Evolutionary conservation across 2,797 vertebrate species (phyloP).

Genomic region (Phylloscopus collybita): DNA sequence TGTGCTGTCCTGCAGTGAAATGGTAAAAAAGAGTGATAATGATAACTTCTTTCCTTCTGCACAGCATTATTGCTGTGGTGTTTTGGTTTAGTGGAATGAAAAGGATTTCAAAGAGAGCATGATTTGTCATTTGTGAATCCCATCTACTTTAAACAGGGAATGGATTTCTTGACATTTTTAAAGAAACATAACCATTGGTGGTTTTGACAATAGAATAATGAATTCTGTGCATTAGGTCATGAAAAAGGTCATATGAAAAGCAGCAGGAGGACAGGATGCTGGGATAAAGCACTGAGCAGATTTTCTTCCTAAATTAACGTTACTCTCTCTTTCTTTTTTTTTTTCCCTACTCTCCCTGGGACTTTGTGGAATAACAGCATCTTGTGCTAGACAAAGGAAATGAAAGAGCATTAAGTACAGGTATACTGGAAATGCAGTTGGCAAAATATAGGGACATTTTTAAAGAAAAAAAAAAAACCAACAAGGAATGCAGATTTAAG

Average conservation of each 20-base stretch:
- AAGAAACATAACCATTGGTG: background rate
- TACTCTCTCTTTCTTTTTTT: background rate
- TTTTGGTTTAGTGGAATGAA: background rate
- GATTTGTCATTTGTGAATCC: background rate
- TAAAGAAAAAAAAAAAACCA: background rate
- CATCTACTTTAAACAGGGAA: background rate
- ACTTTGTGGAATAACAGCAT: background rate
- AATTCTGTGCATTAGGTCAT: background rate
- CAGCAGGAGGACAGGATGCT: slow-evolving; percentile 50
- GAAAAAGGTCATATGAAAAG: slow-evolving; percentile 41
- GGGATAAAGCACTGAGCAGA: slow-evolving; percentile 45
- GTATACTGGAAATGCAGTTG: background rate
- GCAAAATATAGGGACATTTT: slow-evolving; percentile 7
- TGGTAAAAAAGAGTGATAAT: background rate
- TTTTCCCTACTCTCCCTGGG: background rate
- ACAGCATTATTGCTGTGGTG: background rate
- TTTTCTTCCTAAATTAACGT: slow-evolving; percentile 43
- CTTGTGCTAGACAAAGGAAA: slow-evolving; percentile 36
- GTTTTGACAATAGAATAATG: slow-evolving; percentile 1
- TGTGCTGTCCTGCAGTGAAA: background rate
- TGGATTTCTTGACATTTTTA: background rate
- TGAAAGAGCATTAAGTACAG: slow-evolving; percentile 19
- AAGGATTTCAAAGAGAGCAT: background rate
- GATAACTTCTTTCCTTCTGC: background rate
- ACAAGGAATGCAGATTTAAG: slow-evolving; percentile 55